Conservation (phyloP, 2,797 vertebrate genomes). For the Cynodonichthys magdalenae region DNA sequence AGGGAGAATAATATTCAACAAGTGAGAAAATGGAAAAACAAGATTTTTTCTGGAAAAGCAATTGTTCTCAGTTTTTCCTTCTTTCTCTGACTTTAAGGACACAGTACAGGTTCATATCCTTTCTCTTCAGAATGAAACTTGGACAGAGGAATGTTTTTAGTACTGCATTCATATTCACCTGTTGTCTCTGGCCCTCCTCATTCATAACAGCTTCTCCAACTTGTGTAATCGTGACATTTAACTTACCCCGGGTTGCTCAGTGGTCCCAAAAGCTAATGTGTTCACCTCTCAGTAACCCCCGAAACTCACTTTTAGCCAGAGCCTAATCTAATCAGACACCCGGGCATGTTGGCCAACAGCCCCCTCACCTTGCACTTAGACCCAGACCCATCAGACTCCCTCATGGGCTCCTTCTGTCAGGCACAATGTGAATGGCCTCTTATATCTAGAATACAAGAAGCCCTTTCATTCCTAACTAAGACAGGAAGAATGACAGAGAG, state of each 20-base stretch:
- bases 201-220: background rate
- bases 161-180: background rate
- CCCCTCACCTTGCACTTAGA: conserved; percentile 53
- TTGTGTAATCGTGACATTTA: conserved; percentile 6
- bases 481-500: conserved; percentile 44
- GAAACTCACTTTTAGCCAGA: conserved; percentile 37
- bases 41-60: too few relatives aligned
- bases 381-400: conserved; percentile 41
- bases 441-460: conserved; percentile 55
- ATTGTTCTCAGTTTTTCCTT: too few relatives aligned
- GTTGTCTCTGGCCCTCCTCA: background rate
- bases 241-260: background rate
- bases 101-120: too few relatives aligned
- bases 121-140: background rate
- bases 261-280: conserved; percentile 15
- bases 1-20: too few relatives aligned
- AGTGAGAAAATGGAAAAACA: too few relatives aligned
- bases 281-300: conserved; percentile 52
- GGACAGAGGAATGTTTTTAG: background rate
- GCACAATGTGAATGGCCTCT: conserved; percentile 46
- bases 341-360: conserved; percentile 34
- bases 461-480: conserved; percentile 52
- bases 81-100: too few relatives aligned
- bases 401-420: conserved; percentile 49
- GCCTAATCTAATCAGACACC: conserved; percentile 62